A percentile compares a stretch with the other conserved stretches of the same genome.
These are phyloP conservation scores for Cryptomyrus ogoouensis DNA, from an alignment of 2,113 vertebrate species.

Conservation along the genomic window DNA sequence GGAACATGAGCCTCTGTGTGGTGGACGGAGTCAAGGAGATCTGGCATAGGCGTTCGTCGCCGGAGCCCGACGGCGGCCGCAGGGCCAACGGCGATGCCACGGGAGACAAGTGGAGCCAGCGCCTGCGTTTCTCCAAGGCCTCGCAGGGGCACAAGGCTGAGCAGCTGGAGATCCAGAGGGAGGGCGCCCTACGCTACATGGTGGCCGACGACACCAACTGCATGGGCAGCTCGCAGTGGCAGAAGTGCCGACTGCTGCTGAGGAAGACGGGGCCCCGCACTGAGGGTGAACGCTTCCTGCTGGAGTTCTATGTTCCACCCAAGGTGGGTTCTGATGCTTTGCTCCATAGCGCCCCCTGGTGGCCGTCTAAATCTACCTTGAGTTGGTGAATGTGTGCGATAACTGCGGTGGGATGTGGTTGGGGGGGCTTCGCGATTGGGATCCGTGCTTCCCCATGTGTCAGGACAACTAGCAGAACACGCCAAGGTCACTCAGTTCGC, in stretches of 20 bases:
- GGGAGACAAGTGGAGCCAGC: slow-evolving; percentile 68
- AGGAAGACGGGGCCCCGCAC: slow-evolving; percentile 68
- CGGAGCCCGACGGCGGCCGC: slow-evolving; percentile 61
- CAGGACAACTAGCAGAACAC: neutral
- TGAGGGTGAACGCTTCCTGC: slow-evolving; percentile 82
- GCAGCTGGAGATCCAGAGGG: slow-evolving; percentile 87
- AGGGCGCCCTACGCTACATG: slow-evolving; percentile 89
- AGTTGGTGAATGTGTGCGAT: neutral
- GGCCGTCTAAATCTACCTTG: neutral
- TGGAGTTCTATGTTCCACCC: slow-evolving; percentile 94
- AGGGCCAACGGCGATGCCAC: slow-evolving; percentile 35
- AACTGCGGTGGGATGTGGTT: neutral
- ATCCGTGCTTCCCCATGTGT: neutral
- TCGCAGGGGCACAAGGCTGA: slow-evolving; percentile 80
- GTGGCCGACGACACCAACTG: slow-evolving; percentile 88
- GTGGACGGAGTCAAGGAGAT: slow-evolving; percentile 93
- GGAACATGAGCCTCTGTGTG: slow-evolving; percentile 96
- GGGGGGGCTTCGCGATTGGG: neutral
- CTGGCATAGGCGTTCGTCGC: slow-evolving; percentile 88
- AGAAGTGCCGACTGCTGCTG: slow-evolving; percentile 89
- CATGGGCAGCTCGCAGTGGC: slow-evolving; percentile 82
- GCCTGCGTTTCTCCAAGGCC: slow-evolving; percentile 55
- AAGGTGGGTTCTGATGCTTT: slow-evolving; percentile 67
- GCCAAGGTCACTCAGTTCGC: neutral
- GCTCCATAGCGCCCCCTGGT: neutral